Evolutionary conservation across 2,888 invertebrate genomes (phyloP), one percentile per base, ranked within the genome.

Genomic region (Thymelicus sylvestris): DNA sequence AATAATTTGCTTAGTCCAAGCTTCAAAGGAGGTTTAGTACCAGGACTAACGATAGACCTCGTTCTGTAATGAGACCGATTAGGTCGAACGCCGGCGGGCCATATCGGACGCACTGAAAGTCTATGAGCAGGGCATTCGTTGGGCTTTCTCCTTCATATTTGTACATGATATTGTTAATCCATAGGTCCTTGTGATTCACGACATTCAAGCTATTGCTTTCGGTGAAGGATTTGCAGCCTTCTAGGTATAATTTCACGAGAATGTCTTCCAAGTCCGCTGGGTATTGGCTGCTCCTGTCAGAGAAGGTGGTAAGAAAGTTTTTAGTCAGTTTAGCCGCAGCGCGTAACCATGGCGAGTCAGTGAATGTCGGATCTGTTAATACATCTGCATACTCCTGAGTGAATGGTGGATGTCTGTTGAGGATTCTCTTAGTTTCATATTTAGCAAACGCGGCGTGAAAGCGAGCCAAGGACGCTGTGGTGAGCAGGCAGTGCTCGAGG

Each of bases 111-210:
- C 90, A 86, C 72, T 93, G 92, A 75, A 82, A 93, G 75, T 93
- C 92, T 1, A 93, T 78, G 0, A 93, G 72, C 1, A 92, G 47
- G 0, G 88, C 86, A 41, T 84, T 84, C 0, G 61, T 77, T 0
- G 90, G 91, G 0, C 72, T 74, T 1, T 79, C 81, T 10, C 79
- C 76, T 0, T 83, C 79, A 66, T 91, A 88, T 68, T 83, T 85
- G 64, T 89, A 93, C 82, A 93, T 83, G 1, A 93, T 85, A 69
- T 93, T 93, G 67, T 91, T 91, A 0, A 80, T 78, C 93, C 93
- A 93, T 39, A 92, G 70, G 66, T 93, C 93, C 64, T 86, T 91
- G 67, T 93, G 93, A 2, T 88, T 74, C 5, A 91, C 72, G 0
- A 89, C 86, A 66, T 92, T 92, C 0, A 92, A 71, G 2, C 86